phyloP scores from a whole-genome alignment of 2,113 vertebrate genomes.

The Prolemur simus region DNA sequence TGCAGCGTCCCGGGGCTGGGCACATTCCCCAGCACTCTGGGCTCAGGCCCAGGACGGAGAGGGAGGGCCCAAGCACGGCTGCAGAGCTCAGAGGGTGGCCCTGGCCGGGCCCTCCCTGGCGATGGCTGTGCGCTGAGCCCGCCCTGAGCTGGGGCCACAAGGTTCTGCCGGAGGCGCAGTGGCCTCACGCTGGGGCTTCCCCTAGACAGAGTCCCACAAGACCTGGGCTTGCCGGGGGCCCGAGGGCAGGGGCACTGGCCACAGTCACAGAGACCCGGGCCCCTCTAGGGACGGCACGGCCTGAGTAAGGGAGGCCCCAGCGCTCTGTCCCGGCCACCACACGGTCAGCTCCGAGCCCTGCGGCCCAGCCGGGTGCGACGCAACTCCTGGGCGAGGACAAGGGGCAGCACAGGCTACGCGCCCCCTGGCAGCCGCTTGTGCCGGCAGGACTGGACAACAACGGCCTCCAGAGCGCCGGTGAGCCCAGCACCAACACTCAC shows the following conservation, averaged over 20 bases:
- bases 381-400: not conserved
- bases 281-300: fast-evolving
- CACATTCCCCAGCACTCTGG: not conserved
- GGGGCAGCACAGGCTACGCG: fast-evolving
- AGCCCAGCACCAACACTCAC: not conserved
- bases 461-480: not conserved
- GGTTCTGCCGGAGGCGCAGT: not conserved
- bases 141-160: not conserved
- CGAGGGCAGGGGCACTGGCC: not conserved
- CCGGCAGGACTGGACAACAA: not conserved
- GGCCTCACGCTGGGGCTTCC: not conserved
- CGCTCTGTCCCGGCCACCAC: not conserved
- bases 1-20: not conserved
- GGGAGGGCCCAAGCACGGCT: fast-evolving
- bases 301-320: no score
- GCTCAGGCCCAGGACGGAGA: not conserved
- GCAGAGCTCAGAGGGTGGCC: not conserved
- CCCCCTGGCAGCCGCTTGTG: not conserved
- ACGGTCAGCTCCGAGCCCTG: not conserved
- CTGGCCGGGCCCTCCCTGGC: not conserved
- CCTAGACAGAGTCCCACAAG: not conserved
- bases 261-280: not conserved
- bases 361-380: not conserved
- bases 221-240: no score
- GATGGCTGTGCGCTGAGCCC: not conserved